Evolutionary conservation across 2,113 vertebrate species (phyloP).

Genomic region (Hippocampus mohnikei): DNA sequence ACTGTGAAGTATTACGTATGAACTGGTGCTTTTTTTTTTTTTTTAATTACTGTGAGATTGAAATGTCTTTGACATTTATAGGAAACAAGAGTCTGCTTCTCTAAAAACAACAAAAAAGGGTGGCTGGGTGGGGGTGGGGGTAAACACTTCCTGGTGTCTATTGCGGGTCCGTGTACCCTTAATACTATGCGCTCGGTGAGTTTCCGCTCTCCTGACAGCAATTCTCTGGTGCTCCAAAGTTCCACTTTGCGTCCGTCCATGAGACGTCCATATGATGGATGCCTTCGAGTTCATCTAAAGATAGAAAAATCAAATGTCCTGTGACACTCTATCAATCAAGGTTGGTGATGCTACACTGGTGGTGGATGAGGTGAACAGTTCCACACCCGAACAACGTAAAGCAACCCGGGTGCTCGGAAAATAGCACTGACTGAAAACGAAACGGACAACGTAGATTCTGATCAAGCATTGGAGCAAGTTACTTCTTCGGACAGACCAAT

Average conservation of each 20-base stretch:
- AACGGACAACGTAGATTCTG: conserved; percentile 47
- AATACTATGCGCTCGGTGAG: conserved; percentile 57
- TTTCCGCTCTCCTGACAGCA: conserved; percentile 51
- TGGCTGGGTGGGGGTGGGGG: not conserved
- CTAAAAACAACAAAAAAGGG: conserved; percentile 26
- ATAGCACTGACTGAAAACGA: conserved; percentile 45
- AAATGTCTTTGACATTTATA: conserved; percentile 63
- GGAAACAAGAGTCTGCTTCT: conserved; percentile 67
- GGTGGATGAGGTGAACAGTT: conserved; percentile 59
- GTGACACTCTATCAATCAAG: conserved; percentile 47
- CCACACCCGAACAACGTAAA: conserved; percentile 57
- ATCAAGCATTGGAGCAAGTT: conserved; percentile 63
- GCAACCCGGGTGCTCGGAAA: conserved; percentile 50
- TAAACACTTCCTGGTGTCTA: conserved; percentile 58
- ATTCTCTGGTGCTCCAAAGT: conserved; percentile 51
- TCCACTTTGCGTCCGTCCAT: conserved; percentile 46
- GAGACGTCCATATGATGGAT: conserved; percentile 38
- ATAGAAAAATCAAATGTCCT: conserved; percentile 44
- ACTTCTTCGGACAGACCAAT: conserved; percentile 68
- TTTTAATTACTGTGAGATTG: conserved; percentile 61
- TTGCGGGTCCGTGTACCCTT: conserved; percentile 61
- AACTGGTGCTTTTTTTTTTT: conserved; percentile 64
- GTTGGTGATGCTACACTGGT: conserved; percentile 69
- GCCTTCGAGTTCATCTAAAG: conserved; percentile 35
- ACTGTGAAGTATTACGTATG: conserved; percentile 75